Percentiles rank a stretch among this genome's conserved stretches.
phyloP scores from a whole-genome alignment of 2,888 invertebrate genomes.

The Drosophila paranaensis region DNA sequence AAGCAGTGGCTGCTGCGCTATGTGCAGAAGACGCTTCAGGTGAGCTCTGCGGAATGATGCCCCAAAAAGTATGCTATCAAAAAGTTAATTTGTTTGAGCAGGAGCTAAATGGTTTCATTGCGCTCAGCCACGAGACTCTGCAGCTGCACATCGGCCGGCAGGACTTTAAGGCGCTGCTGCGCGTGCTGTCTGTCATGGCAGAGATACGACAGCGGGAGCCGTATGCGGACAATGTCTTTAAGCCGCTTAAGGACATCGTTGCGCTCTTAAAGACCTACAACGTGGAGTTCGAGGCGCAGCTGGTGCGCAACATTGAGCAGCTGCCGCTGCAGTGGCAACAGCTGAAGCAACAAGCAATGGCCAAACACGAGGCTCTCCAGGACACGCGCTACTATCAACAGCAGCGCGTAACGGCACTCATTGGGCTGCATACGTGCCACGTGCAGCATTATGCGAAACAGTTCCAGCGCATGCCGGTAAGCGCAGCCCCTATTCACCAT shows the following conservation, averaged over 20 bases:
- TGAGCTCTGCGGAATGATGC: constrained; percentile 35
- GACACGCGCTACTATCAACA: constrained; percentile 95
- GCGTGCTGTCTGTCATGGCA: constrained; percentile 92
- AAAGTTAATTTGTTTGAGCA: constrained; percentile 75
- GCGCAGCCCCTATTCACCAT: constrained; percentile 12
- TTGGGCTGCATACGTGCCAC: constrained; percentile 91
- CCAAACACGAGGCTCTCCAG: constrained; percentile 93
- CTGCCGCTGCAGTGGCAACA: constrained; percentile 95
- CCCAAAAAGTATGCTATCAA: background rate
- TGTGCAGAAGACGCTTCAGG: constrained; percentile 89
- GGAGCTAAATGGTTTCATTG: constrained; percentile 92
- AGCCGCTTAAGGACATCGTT: constrained; percentile 94
- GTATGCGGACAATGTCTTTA: constrained; percentile 94
- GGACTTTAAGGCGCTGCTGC: constrained; percentile 93
- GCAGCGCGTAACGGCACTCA: constrained; percentile 92
- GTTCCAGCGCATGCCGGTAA: constrained; percentile 86
- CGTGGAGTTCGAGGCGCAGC: constrained; percentile 93
- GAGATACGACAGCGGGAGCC: constrained; percentile 90
- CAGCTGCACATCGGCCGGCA: constrained; percentile 90
- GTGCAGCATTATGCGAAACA: constrained; percentile 91
- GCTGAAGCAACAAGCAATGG: constrained; percentile 92
- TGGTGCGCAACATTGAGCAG: constrained; percentile 91
- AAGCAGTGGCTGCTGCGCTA: constrained; percentile 93
- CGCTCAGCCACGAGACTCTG: constrained; percentile 90
- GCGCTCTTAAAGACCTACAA: constrained; percentile 93